Evolutionary conservation across 2,888 invertebrate species (phyloP).

Genomic region (Hypercompe scribonia): DNA sequence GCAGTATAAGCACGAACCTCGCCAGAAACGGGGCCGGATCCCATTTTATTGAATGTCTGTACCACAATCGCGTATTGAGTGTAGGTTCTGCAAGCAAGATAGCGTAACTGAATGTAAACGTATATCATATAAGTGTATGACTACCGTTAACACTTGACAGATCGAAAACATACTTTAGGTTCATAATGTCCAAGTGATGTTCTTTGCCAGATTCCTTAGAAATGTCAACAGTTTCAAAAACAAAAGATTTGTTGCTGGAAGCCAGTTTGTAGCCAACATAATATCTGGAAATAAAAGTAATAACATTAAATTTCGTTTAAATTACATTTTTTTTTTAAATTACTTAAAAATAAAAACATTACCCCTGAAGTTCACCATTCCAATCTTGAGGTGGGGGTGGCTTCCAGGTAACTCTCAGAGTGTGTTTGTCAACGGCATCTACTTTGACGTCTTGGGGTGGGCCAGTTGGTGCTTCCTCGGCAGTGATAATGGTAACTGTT

Average conservation of each 20-base stretch:
- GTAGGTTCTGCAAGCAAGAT: slow-evolving; percentile 89
- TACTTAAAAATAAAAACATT: slow-evolving; percentile 21
- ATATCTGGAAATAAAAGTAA: slow-evolving; percentile 87
- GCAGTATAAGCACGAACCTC: slow-evolving; percentile 97
- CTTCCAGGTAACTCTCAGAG: slow-evolving; percentile 95
- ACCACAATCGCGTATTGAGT: slow-evolving; percentile 98
- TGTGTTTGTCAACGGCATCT: slow-evolving; percentile 95
- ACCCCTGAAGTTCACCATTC: slow-evolving; percentile 94
- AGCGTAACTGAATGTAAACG: not conserved
- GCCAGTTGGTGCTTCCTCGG: slow-evolving; percentile 96
- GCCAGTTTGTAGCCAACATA: slow-evolving; percentile 96
- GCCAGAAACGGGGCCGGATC: slow-evolving; percentile 95
- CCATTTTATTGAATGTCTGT: slow-evolving; percentile 97
- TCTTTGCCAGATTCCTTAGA: slow-evolving; percentile 97
- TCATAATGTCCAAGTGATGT: slow-evolving; percentile 93
- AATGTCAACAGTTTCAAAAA: slow-evolving; percentile 96
- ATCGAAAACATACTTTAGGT: slow-evolving; percentile 87
- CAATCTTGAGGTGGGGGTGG: slow-evolving; percentile 95
- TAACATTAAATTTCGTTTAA: not conserved
- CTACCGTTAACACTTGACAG: not conserved
- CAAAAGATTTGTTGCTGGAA: slow-evolving; percentile 94
- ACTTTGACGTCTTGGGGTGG: slow-evolving; percentile 94
- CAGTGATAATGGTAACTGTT: slow-evolving; percentile 97
- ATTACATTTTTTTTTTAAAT: not conserved
- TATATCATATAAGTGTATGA: not conserved